Percentiles rank a stretch among this genome's conserved stretches.
Evolutionary conservation across 2,888 invertebrate genomes (phyloP).

Genomic region (Atherix ibis): DNA sequence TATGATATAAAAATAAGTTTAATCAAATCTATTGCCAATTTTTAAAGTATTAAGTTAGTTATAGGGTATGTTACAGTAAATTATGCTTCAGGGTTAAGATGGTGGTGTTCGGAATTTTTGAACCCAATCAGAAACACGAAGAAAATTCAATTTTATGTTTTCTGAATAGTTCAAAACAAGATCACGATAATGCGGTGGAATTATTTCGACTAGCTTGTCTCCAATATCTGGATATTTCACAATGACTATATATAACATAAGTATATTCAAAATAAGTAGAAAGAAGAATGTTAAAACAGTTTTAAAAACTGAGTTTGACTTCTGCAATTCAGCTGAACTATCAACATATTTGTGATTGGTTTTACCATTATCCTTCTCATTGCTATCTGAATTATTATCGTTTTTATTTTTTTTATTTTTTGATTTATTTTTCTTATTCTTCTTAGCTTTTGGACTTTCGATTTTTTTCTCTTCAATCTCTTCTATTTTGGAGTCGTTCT

Average conservation of each 20-base stretch:
- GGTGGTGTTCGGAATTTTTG: constrained; percentile 24
- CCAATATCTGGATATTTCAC: constrained; percentile 30
- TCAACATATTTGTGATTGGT: constrained; percentile 9
- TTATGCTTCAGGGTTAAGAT: background rate
- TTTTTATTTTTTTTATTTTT: constrained; percentile 12
- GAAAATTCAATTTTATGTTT: constrained; percentile 19
- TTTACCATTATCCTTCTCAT: constrained; percentile 14
- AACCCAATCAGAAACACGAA: constrained; percentile 28
- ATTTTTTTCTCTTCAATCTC: constrained; percentile 10
- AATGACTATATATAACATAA: constrained; percentile 27
- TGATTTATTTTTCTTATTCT: constrained; percentile 12
- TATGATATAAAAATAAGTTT: no score
- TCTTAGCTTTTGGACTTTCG: constrained; percentile 7
- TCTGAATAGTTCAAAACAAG: constrained; percentile 27
- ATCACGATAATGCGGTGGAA: constrained; percentile 28
- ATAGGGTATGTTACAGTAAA: no score
- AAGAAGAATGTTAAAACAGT: constrained; percentile 25
- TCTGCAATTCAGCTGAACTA: constrained; percentile 3
- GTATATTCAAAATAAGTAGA: constrained; percentile 23
- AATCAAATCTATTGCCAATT: no score
- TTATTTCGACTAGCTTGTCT: constrained; percentile 24
- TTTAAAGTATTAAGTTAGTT: no score
- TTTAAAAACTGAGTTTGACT: constrained; percentile 20
- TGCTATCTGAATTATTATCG: constrained; percentile 10
- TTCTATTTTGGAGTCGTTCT: constrained; percentile 10